phyloP scores from a whole-genome alignment of 2,797 vertebrate species.

The Lemur catta region DNA sequence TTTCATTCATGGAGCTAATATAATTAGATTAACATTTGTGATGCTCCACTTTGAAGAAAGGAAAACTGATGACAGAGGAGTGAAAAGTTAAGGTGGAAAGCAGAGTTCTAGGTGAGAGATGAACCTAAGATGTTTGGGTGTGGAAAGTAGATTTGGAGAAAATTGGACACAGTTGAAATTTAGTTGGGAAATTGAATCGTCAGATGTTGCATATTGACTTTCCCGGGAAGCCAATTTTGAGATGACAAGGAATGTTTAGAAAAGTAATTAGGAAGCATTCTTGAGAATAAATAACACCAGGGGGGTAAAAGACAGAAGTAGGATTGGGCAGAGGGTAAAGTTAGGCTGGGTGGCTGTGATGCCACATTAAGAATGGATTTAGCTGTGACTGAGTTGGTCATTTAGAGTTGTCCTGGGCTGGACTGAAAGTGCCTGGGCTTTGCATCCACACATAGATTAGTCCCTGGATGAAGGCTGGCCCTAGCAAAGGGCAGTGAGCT shows the following conservation, averaged over 20 bases:
- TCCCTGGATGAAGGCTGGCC: neutral
- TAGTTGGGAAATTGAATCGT: neutral
- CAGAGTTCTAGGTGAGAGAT: neutral
- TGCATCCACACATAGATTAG: neutral
- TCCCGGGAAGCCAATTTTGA: neutral
- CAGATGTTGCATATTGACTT: neutral
- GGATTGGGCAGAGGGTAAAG: neutral
- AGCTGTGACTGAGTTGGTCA: neutral
- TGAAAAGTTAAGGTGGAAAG: neutral
- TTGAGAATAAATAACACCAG: neutral
- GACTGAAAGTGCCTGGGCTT: neutral
- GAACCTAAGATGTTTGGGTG: neutral
- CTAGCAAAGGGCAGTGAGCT: neutral
- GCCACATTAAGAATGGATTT: neutral
- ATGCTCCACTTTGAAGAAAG: neutral
- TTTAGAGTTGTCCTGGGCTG: neutral
- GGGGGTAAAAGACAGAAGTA: neutral
- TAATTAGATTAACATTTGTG: neutral
- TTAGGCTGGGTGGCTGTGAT: neutral
- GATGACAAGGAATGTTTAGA: neutral
- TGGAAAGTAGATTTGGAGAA: neutral
- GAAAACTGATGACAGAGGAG: neutral
- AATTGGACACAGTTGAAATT: neutral
- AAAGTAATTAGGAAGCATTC: neutral
- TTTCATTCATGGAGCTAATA: neutral